phyloP scores from a whole-genome alignment of 2,797 vertebrate species.

The Argya squamiceps region DNA sequence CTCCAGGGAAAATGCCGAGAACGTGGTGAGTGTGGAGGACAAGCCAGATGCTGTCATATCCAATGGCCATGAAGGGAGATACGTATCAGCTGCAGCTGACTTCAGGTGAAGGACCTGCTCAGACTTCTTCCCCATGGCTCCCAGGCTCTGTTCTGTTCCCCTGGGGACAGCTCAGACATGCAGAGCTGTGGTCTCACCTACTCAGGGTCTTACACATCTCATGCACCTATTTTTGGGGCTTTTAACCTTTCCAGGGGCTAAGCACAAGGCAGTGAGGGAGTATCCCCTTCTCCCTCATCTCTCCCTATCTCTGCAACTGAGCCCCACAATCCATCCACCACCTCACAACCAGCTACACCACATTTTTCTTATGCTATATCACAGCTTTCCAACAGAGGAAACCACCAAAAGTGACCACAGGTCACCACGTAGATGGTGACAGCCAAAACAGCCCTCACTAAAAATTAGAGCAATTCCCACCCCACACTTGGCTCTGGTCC shows the following conservation, averaged over 20 bases:
- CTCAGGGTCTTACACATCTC: rapidly evolving
- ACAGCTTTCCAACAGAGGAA: not conserved
- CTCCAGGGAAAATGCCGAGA: constrained; percentile 32
- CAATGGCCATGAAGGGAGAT: constrained; percentile 62
- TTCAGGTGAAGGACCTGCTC: constrained; percentile 69
- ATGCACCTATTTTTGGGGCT: not conserved
- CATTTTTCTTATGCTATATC: not conserved
- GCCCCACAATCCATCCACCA: not conserved
- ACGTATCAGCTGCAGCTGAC: not conserved
- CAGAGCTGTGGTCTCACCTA: not conserved
- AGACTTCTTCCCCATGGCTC: not conserved
- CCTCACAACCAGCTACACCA: not conserved
- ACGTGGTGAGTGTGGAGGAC: not conserved
- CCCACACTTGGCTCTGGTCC: rapidly evolving
- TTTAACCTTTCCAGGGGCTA: not conserved
- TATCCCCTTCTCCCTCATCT: not conserved
- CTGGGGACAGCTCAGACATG: not conserved
- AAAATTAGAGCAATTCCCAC: not conserved
- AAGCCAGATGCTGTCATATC: constrained; percentile 29
- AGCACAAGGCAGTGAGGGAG: not conserved
- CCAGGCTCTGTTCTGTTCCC: not conserved
- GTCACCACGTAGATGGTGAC: rapidly evolving
- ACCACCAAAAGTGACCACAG: not conserved
- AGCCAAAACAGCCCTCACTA: not conserved
- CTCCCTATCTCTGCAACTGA: not conserved